Percentiles rank a stretch among this genome's conserved stretches.
Conservation (phyloP, 2,888 invertebrate species). For the Campoplex nolae region DNA sequence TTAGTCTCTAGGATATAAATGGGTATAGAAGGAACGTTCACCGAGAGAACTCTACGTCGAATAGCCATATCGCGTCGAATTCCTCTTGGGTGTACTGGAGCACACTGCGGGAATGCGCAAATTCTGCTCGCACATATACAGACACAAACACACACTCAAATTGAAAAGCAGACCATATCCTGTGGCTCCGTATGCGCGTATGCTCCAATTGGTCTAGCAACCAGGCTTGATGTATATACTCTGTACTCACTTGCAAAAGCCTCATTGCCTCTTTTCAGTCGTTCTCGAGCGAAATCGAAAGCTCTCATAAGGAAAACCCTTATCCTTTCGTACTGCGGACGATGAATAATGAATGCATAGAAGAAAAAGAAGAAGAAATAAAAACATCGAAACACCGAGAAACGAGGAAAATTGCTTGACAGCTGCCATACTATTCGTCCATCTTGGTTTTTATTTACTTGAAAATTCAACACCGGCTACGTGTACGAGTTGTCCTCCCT, state of each 20-base stretch:
- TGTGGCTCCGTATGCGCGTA: constrained; percentile 27
- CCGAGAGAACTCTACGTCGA: constrained; percentile 23
- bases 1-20: constrained; percentile 26
- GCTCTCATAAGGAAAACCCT: constrained; percentile 21
- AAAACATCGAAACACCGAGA: background rate
- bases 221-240: constrained; percentile 11
- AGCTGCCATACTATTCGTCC: background rate
- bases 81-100: constrained; percentile 21
- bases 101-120: constrained; percentile 49
- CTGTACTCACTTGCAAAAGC: constrained; percentile 10
- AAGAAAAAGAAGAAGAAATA: background rate
- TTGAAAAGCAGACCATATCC: background rate
- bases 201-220: constrained; percentile 38
- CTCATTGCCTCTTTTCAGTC: constrained; percentile 27
- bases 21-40: constrained; percentile 40
- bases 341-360: constrained; percentile 3
- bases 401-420: background rate
- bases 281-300: constrained; percentile 23
- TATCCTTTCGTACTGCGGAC: background rate
- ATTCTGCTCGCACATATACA: constrained; percentile 22
- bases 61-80: constrained; percentile 50
- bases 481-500: background rate
- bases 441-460: background rate
- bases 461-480: background rate
- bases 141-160: constrained; percentile 8